A percentile compares a stretch with the other conserved stretches of the same genome.
Conservation (phyloP, 2,888 invertebrate genomes). For the Mechanitis messenoides region DNA sequence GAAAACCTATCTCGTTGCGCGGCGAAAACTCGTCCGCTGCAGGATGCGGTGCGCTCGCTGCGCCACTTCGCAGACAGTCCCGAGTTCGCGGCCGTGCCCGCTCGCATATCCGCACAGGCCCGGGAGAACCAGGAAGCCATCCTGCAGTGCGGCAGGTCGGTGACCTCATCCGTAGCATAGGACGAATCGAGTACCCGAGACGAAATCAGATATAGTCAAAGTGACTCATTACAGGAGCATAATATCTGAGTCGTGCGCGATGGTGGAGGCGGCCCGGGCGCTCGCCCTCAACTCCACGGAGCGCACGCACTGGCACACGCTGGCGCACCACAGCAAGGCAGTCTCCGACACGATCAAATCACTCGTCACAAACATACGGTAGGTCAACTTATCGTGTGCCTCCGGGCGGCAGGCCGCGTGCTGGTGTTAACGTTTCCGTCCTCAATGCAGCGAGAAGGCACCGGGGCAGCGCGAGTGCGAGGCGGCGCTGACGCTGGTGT, state of each 20-base stretch:
- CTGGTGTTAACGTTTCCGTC: background rate
- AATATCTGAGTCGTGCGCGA: constrained; percentile 71
- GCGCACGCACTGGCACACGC: constrained; percentile 94
- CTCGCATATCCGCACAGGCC: constrained; percentile 91
- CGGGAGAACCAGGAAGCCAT: constrained; percentile 91
- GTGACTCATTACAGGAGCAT: constrained; percentile 50
- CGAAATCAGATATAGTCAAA: background rate
- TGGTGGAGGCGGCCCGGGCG: constrained; percentile 93
- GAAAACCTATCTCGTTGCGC: constrained; percentile 84
- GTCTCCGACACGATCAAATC: constrained; percentile 98
- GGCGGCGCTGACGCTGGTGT: constrained; percentile 85
- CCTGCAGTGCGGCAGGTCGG: constrained; percentile 83
- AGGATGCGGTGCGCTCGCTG: constrained; percentile 93
- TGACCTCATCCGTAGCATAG: background rate
- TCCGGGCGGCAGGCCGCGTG: no score
- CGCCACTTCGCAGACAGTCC: constrained; percentile 95
- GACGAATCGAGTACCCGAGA: background rate
- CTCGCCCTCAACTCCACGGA: constrained; percentile 93
- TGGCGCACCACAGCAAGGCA: constrained; percentile 94
- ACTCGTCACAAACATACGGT: constrained; percentile 93
- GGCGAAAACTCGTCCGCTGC: constrained; percentile 88
- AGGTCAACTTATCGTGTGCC: constrained; percentile 13
- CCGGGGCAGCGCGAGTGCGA: constrained; percentile 98
- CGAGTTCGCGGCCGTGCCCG: constrained; percentile 95
- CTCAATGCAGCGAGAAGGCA: constrained; percentile 85